These are phyloP conservation scores for Caenorhabditis sp. DNA, from an alignment of 2,888 invertebrate genomes.

Conservation along the genomic window DNA sequence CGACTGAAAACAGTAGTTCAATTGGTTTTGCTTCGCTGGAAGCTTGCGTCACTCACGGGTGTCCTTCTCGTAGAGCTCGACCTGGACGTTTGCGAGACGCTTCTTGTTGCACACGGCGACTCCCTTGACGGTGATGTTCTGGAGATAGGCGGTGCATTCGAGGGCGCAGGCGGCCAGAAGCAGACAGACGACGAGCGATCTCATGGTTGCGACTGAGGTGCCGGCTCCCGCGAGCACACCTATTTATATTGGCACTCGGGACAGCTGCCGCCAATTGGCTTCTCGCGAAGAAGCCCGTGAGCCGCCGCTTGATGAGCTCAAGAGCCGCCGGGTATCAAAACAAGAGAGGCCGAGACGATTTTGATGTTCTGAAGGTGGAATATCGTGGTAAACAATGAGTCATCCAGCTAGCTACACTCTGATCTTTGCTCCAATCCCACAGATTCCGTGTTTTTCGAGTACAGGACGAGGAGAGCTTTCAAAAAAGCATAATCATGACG, in stretches of 20 bases:
- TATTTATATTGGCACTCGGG: conserved; percentile 51
- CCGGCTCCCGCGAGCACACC: neutral
- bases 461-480: no score
- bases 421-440: no score
- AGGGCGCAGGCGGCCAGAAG: conserved; percentile 43
- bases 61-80: conserved; percentile 69
- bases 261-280: conserved; percentile 65
- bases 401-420: no score
- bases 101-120: conserved; percentile 71
- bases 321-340: no score
- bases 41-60: conserved; percentile 65
- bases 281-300: no score
- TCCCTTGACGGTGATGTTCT: conserved; percentile 68
- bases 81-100: conserved; percentile 63
- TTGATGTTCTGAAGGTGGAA: no score
- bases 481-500: no score
- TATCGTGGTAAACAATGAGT: no score
- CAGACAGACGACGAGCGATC: conserved; percentile 37
- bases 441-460: no score
- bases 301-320: no score
- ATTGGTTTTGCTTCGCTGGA: neutral
- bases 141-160: conserved; percentile 57
- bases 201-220: conserved; percentile 21
- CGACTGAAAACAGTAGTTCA: conserved; percentile 57
- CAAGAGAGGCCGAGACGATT: no score